Conservation (phyloP, 1,140 invertebrate genomes). For the Panagrolaimus sp. region DNA sequence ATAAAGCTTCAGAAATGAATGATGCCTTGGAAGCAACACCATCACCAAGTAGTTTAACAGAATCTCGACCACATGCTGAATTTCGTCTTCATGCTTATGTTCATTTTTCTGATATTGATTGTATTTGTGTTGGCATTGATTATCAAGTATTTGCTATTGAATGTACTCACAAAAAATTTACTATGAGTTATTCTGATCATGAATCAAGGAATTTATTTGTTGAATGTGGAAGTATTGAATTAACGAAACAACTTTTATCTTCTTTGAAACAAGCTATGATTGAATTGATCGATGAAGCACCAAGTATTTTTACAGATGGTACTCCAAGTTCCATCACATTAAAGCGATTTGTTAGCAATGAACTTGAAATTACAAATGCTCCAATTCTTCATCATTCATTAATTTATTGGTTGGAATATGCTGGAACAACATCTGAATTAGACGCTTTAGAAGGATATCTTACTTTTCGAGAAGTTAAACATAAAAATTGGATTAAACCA, state of each 20-base stretch:
- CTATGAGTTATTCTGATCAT: conserved; percentile 4
- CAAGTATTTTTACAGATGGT: conserved; percentile 7
- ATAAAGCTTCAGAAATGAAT: conserved; percentile 2
- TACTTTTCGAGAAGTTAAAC: conserved; percentile 3
- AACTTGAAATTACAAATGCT: conserved; percentile 4
- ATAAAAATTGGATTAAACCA: conserved; percentile 2
- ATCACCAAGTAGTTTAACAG: not conserved
- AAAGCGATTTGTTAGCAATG: not conserved
- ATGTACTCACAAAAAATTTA: conserved; percentile 6
- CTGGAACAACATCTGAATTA: not conserved
- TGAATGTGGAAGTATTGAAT: conserved; percentile 3
- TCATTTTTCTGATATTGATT: conserved; percentile 3
- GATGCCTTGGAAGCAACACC: not conserved
- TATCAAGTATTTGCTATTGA: conserved; percentile 8
- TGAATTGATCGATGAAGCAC: not conserved
- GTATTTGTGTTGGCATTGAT: not conserved
- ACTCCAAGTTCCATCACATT: conserved; percentile 1
- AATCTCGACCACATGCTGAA: not conserved
- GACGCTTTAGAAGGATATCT: not conserved
- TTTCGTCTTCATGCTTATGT: conserved; percentile 2
- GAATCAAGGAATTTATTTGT: conserved; percentile 2
- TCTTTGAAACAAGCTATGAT: conserved; percentile 9
- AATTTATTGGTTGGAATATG: conserved; percentile 9
- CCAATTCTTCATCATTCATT: conserved; percentile 2
- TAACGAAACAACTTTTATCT: not conserved